Conservation (phyloP, 2,113 vertebrate genomes). For the Syrrhaptes paradoxus region DNA sequence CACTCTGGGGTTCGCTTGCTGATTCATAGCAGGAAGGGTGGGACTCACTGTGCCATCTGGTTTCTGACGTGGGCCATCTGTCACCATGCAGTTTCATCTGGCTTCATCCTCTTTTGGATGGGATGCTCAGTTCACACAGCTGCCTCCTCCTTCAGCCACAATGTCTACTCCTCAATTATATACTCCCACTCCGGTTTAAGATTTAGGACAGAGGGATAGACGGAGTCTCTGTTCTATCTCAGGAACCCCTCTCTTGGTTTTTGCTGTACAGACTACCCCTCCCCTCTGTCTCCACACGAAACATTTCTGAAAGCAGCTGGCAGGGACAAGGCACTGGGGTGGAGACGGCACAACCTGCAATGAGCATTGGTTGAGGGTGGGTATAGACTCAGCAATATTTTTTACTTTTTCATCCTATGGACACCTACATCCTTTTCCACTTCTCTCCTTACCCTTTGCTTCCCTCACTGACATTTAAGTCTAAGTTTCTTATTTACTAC, state of each 20-base stretch:
- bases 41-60: constrained; percentile 1
- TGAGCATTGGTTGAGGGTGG: background rate
- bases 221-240: background rate
- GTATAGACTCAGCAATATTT: background rate
- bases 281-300: background rate
- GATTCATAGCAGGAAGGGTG: background rate
- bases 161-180: background rate
- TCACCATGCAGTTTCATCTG: background rate
- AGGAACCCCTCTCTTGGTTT: background rate
- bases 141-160: background rate
- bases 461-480: background rate
- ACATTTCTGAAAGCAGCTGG: background rate
- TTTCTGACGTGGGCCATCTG: constrained; percentile 23
- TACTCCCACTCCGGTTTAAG: background rate
- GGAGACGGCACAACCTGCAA: background rate
- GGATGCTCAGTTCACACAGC: constrained; percentile 3
- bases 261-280: background rate
- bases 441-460: background rate
- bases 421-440: background rate
- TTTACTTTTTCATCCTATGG: background rate
- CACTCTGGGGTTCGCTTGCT: background rate
- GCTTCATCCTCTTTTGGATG: background rate
- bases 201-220: background rate
- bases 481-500: background rate
- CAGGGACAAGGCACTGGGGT: background rate